phyloP scores from a whole-genome alignment of 2,113 vertebrate genomes.

The Oncorhynchus clarkii region DNA sequence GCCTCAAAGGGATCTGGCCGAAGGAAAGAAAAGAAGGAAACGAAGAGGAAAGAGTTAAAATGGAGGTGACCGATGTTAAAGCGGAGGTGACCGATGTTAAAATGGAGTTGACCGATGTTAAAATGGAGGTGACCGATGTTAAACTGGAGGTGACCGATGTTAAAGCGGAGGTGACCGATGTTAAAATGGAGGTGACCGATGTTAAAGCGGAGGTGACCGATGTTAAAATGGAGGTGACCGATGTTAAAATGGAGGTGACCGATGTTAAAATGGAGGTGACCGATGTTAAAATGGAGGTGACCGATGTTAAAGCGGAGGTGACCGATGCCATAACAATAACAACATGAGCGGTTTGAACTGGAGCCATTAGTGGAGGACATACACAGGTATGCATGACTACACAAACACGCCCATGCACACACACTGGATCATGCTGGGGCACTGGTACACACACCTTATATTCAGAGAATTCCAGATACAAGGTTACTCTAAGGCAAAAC shows the following conservation, averaged over 20 bases:
- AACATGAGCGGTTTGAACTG: neutral
- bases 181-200: too few relatives aligned
- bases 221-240: too few relatives aligned
- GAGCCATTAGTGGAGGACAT: constrained; percentile 4
- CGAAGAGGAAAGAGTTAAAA: constrained; percentile 17
- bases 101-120: too few relatives aligned
- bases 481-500: constrained; percentile 21
- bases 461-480: constrained; percentile 23
- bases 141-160: too few relatives aligned
- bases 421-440: neutral
- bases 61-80: neutral
- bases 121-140: too few relatives aligned
- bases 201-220: too few relatives aligned
- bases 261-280: neutral
- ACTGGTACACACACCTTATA: constrained; percentile 10
- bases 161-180: too few relatives aligned
- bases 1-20: constrained; percentile 95
- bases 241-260: neutral
- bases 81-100: too few relatives aligned
- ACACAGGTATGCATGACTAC: neutral
- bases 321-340: neutral
- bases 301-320: neutral
- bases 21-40: constrained; percentile 2
- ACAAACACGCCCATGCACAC: neutral
- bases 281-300: neutral